Evolutionary conservation across 2,113 vertebrate species (phyloP).

Genomic region (Xyliphius kryptos): DNA sequence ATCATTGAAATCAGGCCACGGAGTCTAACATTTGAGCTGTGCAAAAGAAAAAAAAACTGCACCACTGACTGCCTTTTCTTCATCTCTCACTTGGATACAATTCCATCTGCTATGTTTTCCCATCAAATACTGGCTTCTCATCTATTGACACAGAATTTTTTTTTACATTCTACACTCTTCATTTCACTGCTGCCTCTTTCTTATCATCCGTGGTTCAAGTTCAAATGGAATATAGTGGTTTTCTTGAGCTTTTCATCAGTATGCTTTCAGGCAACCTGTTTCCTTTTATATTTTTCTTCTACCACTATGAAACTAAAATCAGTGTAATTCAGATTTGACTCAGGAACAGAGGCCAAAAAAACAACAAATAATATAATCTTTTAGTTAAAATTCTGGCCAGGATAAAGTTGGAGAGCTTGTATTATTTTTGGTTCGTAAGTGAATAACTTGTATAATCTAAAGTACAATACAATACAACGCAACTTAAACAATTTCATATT

Average conservation of each 20-base stretch:
- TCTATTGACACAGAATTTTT: slow-evolving; percentile 25
- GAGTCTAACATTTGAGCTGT: slow-evolving; percentile 1
- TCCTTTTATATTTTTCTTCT: slow-evolving; percentile 11
- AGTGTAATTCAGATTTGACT: slow-evolving; percentile 28
- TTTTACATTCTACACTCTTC: slow-evolving; percentile 15
- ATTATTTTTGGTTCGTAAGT: slow-evolving; percentile 17
- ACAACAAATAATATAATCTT: slow-evolving; percentile 16
- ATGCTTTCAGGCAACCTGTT: not conserved
- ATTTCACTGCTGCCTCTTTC: slow-evolving; percentile 19
- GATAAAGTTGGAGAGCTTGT: no score
- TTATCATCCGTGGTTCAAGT: slow-evolving; percentile 32
- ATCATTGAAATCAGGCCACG: slow-evolving; percentile 21
- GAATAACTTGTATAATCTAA: slow-evolving; percentile 23
- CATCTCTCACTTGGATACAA: slow-evolving; percentile 19
- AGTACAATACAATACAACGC: not conserved
- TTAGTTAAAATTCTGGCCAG: no score
- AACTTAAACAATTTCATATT: slow-evolving; percentile 3
- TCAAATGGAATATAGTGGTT: slow-evolving; percentile 30
- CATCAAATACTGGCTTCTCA: slow-evolving; percentile 17
- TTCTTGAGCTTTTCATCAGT: slow-evolving; percentile 21
- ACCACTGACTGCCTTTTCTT: slow-evolving; percentile 6
- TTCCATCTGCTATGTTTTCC: slow-evolving; percentile 25
- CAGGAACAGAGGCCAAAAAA: not conserved
- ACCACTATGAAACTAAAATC: slow-evolving; percentile 15
- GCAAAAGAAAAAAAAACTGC: not conserved